Percentiles rank a stretch among this genome's conserved stretches.
Evolutionary conservation across 2,797 vertebrate species (phyloP).

Genomic region (Gobionotothen gibberifrons): DNA sequence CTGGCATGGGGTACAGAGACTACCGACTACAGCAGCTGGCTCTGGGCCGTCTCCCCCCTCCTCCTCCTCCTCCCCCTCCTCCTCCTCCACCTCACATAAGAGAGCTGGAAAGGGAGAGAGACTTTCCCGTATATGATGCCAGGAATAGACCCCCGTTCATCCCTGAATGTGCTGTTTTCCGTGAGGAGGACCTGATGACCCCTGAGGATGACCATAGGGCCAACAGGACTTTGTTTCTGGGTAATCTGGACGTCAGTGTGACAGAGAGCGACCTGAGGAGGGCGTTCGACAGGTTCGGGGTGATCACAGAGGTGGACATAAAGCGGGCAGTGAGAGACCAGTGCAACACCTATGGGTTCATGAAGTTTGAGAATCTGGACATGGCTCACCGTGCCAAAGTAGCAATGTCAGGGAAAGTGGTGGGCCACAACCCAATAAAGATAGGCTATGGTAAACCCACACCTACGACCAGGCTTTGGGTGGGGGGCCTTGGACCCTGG

Average conservation of each 20-base stretch:
- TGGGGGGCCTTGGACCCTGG: slow-evolving; percentile 96
- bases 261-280: slow-evolving; percentile 92
- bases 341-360: slow-evolving; percentile 94
- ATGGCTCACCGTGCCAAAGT: slow-evolving; percentile 97
- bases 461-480: slow-evolving; percentile 96
- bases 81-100: slow-evolving; percentile 87
- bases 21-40: slow-evolving; percentile 94
- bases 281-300: slow-evolving; percentile 94
- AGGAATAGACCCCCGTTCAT: slow-evolving; percentile 87
- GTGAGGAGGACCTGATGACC: slow-evolving; percentile 92
- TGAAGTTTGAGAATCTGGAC: slow-evolving; percentile 98
- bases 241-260: slow-evolving; percentile 93
- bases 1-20: slow-evolving; percentile 90
- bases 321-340: slow-evolving; percentile 92
- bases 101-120: slow-evolving; percentile 93
- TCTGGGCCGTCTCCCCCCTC: slow-evolving; percentile 90
- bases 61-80: slow-evolving; percentile 87
- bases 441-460: slow-evolving; percentile 98
- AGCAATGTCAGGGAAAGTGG: slow-evolving; percentile 95
- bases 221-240: slow-evolving; percentile 96
- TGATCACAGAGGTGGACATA: slow-evolving; percentile 97
- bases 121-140: slow-evolving; percentile 89
- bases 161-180: slow-evolving; percentile 88
- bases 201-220: slow-evolving; percentile 95
- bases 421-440: slow-evolving; percentile 93